Percentiles rank a stretch among this genome's conserved stretches.
Conservation (phyloP, 2,888 invertebrate species). For the Anticlea derivata region DNA sequence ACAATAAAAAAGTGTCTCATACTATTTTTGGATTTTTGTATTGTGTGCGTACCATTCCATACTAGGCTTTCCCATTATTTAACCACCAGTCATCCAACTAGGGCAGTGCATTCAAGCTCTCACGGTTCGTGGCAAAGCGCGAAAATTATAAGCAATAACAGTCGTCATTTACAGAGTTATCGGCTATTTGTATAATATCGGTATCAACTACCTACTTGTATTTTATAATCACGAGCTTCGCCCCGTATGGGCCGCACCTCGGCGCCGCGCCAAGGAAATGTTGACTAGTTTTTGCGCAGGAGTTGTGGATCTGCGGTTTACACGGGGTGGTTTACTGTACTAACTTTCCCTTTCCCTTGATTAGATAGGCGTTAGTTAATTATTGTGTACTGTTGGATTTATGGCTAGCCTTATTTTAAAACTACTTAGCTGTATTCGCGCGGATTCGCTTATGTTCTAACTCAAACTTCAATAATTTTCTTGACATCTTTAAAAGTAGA, state of each 20-base stretch:
- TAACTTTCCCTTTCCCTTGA: background rate
- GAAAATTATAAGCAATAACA: conserved; percentile 1
- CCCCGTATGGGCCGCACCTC: conserved; percentile 42
- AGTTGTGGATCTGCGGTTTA: conserved; percentile 19
- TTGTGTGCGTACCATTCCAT: too few relatives aligned
- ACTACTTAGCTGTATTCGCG: too few relatives aligned
- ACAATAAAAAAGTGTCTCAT: too few relatives aligned
- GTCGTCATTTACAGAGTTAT: conserved; percentile 5
- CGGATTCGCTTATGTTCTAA: too few relatives aligned
- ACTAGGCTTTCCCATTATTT: too few relatives aligned
- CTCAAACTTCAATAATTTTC: too few relatives aligned
- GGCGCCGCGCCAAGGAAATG: conserved; percentile 8
- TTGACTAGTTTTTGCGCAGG: conserved; percentile 27
- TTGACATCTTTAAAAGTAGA: too few relatives aligned
- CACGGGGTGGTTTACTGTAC: conserved; percentile 4
- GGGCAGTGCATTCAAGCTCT: background rate
- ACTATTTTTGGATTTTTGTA: too few relatives aligned
- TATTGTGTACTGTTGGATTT: too few relatives aligned
- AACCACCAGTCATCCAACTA: background rate
- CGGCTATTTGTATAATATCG: conserved; percentile 1
- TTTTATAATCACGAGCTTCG: conserved; percentile 19
- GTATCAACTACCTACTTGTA: background rate
- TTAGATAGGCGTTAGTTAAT: background rate
- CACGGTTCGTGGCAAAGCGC: background rate
- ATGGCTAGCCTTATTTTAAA: too few relatives aligned